Evolutionary conservation across 2,113 vertebrate species (phyloP).

Genomic region (Gasterosteus nipponicus): DNA sequence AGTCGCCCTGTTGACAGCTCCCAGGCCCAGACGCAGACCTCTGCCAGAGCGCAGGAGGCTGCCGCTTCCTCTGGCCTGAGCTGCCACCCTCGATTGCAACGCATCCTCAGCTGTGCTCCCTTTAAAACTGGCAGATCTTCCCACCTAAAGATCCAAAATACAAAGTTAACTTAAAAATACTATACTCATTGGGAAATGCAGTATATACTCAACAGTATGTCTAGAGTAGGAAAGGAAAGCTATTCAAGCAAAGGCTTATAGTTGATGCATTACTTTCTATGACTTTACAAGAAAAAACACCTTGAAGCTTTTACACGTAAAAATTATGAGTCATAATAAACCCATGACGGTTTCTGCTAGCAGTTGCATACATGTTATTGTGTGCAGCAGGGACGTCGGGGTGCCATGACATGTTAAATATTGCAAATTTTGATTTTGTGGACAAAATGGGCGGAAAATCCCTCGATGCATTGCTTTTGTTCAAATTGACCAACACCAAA

Average conservation of each 20-base stretch:
- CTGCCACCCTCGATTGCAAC: slow-evolving; percentile 49
- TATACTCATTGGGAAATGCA: background rate
- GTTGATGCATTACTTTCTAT: background rate
- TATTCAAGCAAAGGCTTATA: background rate
- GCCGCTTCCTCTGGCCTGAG: slow-evolving; percentile 70
- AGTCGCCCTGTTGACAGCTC: slow-evolving; percentile 88
- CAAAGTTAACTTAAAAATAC: background rate
- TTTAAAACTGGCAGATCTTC: slow-evolving; percentile 62
- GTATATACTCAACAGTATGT: background rate
- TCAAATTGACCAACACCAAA: background rate
- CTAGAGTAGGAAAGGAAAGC: background rate
- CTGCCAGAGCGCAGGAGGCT: slow-evolving; percentile 88
- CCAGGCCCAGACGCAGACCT: slow-evolving; percentile 91
- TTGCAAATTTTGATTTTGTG: background rate
- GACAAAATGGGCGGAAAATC: background rate
- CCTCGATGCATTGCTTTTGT: background rate
- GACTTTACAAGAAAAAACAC: background rate
- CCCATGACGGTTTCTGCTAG: no score
- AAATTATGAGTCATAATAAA: no score
- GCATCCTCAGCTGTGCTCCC: slow-evolving; percentile 61
- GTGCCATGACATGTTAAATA: background rate
- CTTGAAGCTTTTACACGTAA: background rate
- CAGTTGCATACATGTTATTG: background rate
- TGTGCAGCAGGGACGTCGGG: background rate
- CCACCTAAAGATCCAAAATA: slow-evolving; percentile 58